Percentiles rank a stretch among this genome's conserved stretches.
These are phyloP conservation scores for Anniella stebbinsi DNA, from an alignment of 2,797 vertebrate genomes.

Conservation along the genomic window DNA sequence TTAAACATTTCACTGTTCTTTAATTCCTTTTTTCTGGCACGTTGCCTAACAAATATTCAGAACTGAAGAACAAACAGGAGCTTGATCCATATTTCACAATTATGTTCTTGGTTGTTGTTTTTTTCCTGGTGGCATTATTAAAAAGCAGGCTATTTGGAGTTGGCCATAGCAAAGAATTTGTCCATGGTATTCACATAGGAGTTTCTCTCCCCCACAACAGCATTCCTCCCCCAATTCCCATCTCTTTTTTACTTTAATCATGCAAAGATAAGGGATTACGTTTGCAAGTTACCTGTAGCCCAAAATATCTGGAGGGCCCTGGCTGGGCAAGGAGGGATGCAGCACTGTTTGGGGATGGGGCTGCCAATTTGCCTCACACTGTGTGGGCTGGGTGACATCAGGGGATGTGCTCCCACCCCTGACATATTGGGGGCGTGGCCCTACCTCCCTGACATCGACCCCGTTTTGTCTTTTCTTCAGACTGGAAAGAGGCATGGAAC, in stretches of 20 bases:
- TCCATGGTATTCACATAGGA: not conserved
- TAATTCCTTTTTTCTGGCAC: conserved; percentile 29
- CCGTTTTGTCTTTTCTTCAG: too few species aligned
- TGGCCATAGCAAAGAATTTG: conserved; percentile 10
- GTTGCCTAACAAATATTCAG: conserved; percentile 2
- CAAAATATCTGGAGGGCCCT: too few species aligned
- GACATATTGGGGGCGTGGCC: too few species aligned
- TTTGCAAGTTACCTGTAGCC: too few species aligned
- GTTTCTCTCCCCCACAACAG: not conserved
- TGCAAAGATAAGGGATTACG: not conserved
- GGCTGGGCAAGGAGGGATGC: too few species aligned
- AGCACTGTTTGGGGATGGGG: too few species aligned
- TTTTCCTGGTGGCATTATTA: conserved; percentile 27
- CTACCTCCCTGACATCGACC: too few species aligned
- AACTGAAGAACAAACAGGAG: not conserved
- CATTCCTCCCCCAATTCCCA: not conserved
- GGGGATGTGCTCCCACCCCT: too few species aligned
- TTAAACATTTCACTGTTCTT: conserved; percentile 15
- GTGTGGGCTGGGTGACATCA: too few species aligned
- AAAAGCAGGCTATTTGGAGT: not conserved
- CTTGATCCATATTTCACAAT: not conserved
- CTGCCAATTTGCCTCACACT: too few species aligned
- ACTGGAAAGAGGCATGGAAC: too few species aligned
- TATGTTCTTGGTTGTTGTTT: not conserved
- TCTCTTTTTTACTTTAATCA: not conserved